These are phyloP conservation scores for Dolichopus griseipennis DNA, from an alignment of 2,888 invertebrate species.

Conservation along the genomic window DNA sequence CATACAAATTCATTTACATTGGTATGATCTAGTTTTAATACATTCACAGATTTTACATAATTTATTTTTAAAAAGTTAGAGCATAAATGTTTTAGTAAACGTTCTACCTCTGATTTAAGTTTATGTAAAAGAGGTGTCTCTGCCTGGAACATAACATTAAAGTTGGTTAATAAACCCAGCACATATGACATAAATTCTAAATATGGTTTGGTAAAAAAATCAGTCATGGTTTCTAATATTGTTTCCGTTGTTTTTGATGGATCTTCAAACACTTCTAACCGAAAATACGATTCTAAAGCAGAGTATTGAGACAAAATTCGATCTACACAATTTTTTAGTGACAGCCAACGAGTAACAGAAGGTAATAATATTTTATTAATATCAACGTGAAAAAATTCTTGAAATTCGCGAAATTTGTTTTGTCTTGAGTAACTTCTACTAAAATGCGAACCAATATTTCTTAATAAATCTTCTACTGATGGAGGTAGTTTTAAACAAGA, in stretches of 20 bases:
- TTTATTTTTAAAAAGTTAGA: not conserved
- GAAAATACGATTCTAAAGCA: not conserved
- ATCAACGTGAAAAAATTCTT: not conserved
- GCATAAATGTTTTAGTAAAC: not conserved
- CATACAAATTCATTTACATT: not conserved
- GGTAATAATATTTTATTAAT: not conserved
- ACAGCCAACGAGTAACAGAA: not conserved
- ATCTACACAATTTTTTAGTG: not conserved
- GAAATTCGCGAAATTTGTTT: not conserved
- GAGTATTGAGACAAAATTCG: not conserved
- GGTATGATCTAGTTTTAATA: not conserved
- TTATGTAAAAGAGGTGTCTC: slow-evolving; percentile 9
- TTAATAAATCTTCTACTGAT: not conserved
- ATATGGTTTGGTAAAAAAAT: slow-evolving; percentile 7
- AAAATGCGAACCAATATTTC: not conserved
- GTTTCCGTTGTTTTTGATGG: slow-evolving; percentile 8
- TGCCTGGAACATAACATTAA: slow-evolving; percentile 11
- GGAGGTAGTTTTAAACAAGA: not conserved
- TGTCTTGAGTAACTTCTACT: not conserved
- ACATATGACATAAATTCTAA: slow-evolving; percentile 11
- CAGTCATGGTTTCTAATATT: slow-evolving; percentile 4
- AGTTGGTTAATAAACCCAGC: slow-evolving; percentile 9
- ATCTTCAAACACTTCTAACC: not conserved
- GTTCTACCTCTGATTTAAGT: slow-evolving; percentile 9
- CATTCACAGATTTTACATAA: not conserved